Base-by-base conservation (phyloP, 2,113 vertebrate species). In the Phaethon lepturus region DNA sequence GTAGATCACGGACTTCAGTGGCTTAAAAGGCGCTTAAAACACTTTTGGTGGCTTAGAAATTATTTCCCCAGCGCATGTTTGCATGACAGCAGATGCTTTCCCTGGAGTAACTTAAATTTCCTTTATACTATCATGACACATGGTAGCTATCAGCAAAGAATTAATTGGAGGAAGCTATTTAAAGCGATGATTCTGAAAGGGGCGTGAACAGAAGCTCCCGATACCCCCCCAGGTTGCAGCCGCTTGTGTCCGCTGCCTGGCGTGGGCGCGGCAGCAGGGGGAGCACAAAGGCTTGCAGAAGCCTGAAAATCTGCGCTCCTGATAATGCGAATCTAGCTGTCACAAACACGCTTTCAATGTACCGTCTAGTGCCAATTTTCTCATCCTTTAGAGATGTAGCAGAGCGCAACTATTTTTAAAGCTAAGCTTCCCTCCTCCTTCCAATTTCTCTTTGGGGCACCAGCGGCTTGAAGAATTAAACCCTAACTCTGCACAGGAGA, bases 331-430 rank as follows among this genome's bases (percentile, higher is more conserved):
- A 56, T 55, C 15, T 84, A 68, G 52, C 62, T 62, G 73, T 79
- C 58, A 29, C 29, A 74, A 78, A 79, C 42, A 58, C 20, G 31
- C 9, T 79, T 82, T 19, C 60, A 58, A 33, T 62, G 53, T 47
- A 53, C 69, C 62, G 35, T 42, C 79, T 53, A 62, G 80, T 79
- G 58, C 45, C 45, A 73, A 9, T 75, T 90, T 89, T 91, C n/a
- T 85, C 49, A 79, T 78, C 40, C 49, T 95, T 86, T 84, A 85
- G 58, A 91, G 84, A 82, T 11, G 50, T 17, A 91, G 72, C 38
- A 35, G 44, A 89, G 44, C 28, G 24, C 31, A 77, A 71, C 69
- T 93, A 62, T 95, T 86, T 95, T 75, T 75, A 92, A 95, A 84
- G 49, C 22, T 63, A 52, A 78, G 24, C 53, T 89, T 85, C 29